Conservation (phyloP, 2,113 vertebrate species). For the Centropristis striata region DNA sequence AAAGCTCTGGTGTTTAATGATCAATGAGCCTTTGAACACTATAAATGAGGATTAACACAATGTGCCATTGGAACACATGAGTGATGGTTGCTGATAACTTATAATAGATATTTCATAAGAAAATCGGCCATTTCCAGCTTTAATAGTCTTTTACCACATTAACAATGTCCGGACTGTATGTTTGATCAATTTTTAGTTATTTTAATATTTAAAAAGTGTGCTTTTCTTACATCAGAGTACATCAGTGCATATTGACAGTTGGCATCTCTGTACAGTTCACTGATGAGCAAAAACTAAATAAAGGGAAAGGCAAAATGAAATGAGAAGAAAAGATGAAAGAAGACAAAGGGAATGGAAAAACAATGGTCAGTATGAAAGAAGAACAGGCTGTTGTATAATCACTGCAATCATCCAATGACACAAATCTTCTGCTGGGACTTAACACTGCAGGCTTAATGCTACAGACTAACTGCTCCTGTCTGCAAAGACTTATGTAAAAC, state of each 20-base stretch:
- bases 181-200: too few relatives aligned
- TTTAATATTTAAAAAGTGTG: too few relatives aligned
- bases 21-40: too few relatives aligned
- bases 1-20: too few relatives aligned
- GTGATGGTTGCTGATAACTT: too few relatives aligned
- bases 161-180: too few relatives aligned
- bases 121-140: too few relatives aligned
- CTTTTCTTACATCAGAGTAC: too few relatives aligned
- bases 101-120: too few relatives aligned
- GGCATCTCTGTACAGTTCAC: background rate
- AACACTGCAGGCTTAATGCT: background rate
- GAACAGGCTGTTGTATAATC: background rate
- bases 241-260: background rate
- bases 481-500: conserved; percentile 24
- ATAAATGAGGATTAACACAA: too few relatives aligned
- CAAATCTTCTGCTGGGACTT: background rate
- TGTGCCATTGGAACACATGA: too few relatives aligned
- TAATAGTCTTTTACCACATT: too few relatives aligned
- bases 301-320: background rate
- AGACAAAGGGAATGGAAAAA: background rate
- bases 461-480: conserved; percentile 28
- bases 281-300: background rate
- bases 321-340: background rate
- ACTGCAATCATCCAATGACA: background rate
- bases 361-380: background rate